Percentiles rank a stretch among this genome's conserved stretches.
Conservation (phyloP, 2,888 invertebrate genomes). For the Volucella bombylans region DNA sequence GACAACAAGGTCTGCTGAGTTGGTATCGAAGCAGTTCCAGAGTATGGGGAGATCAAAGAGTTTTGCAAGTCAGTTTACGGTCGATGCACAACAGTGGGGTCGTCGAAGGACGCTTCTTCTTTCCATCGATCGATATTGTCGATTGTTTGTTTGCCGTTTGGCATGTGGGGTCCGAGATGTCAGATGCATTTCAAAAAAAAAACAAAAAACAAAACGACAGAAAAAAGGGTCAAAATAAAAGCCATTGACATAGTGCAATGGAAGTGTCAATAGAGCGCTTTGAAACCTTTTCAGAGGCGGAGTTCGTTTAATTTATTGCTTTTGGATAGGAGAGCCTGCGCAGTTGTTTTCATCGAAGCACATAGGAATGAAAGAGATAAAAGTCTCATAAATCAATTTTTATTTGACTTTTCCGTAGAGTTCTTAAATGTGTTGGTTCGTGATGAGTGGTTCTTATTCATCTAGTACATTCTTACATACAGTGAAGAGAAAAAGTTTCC, state of each 20-base stretch:
- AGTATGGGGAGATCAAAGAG: slow-evolving; percentile 35
- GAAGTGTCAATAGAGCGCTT: slow-evolving; percentile 50
- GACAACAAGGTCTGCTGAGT: slow-evolving; percentile 45
- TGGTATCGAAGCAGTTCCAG: slow-evolving; percentile 53
- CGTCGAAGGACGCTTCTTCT: slow-evolving; percentile 61
- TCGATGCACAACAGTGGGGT: slow-evolving; percentile 45
- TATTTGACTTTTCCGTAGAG: not conserved
- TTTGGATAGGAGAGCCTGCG: slow-evolving; percentile 42
- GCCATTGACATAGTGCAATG: slow-evolving; percentile 68
- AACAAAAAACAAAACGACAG: not conserved
- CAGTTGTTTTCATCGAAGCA: not conserved
- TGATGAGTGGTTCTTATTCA: not conserved
- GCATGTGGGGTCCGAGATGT: slow-evolving; percentile 39
- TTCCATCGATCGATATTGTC: slow-evolving; percentile 51
- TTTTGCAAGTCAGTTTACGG: slow-evolving; percentile 66
- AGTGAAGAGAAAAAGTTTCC: not conserved
- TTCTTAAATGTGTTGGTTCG: not conserved
- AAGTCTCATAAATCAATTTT: slow-evolving; percentile 48
- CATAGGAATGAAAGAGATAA: slow-evolving; percentile 12
- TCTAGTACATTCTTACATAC: slow-evolving; percentile 45
- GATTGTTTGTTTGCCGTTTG: slow-evolving; percentile 12
- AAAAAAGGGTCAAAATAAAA: slow-evolving; percentile 46
- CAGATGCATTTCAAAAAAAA: slow-evolving; percentile 43
- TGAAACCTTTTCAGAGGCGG: slow-evolving; percentile 26
- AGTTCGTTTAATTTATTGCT: slow-evolving; percentile 19